phyloP scores from a whole-genome alignment of 2,888 invertebrate species.

The Diploptera punctata region DNA sequence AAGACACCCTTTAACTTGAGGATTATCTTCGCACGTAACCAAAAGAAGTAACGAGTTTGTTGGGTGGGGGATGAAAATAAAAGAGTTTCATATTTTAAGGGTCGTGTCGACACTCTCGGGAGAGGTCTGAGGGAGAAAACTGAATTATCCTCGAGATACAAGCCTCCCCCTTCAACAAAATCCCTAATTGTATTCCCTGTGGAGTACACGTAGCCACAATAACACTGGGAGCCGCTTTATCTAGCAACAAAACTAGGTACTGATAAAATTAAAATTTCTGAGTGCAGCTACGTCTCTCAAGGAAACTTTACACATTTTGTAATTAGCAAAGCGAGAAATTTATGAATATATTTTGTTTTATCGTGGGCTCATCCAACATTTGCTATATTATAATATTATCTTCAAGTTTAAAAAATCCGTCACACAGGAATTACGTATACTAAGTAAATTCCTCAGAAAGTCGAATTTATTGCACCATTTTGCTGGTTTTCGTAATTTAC shows the following conservation, averaged over 20 bases:
- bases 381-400: no score
- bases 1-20: neutral
- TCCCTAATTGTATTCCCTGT: slow-evolving; percentile 25
- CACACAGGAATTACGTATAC: no score
- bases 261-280: no score
- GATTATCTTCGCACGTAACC: neutral
- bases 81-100: slow-evolving; percentile 25
- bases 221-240: neutral
- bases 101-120: slow-evolving; percentile 8
- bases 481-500: no score
- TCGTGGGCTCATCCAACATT: no score
- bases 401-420: no score
- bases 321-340: no score
- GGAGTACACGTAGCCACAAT: neutral
- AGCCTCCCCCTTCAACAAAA: neutral
- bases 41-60: neutral
- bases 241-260: neutral
- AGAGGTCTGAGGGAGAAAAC: slow-evolving; percentile 7
- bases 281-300: no score
- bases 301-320: no score
- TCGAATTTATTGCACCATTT: no score
- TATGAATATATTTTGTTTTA: no score
- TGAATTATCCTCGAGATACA: slow-evolving; percentile 23
- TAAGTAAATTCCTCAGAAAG: no score
- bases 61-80: slow-evolving; percentile 10